Base-by-base conservation (phyloP, 2,113 vertebrate genomes). In the Ciconia boyciana region DNA sequence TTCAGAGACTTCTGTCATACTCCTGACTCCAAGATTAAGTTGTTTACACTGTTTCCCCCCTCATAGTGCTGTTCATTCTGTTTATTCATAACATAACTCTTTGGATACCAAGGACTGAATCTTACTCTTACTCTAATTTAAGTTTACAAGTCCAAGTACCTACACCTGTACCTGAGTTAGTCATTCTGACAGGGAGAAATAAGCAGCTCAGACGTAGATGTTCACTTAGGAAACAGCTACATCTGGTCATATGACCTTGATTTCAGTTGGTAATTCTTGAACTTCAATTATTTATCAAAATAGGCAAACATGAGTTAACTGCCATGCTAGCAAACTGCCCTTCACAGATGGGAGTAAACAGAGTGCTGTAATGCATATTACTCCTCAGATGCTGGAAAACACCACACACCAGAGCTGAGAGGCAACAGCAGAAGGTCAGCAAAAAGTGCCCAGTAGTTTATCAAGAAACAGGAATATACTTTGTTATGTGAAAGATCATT, bases 11-110 rank as follows among this genome's bases (percentile, higher is more conserved):
- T 79, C 48, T 87, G 70, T 87, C 65, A 79, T 66, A 49, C 7
- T 91, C 9, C 29, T 94, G 81, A 85, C 62, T 93, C 34, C 49
- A 86, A 90, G 74, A 87, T 89, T 58, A 95, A 93, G 57, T 65
- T 93, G 64, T 94, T 96, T 94, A 93, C 74, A 78, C 21, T 60
- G 57, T 94, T 95, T 91, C 39, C 34, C 17, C 16, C 15, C 24
- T 87, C 69, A 48, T 11, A 51, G 65, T 76, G 60, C 14, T 84
- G 51, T 84, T 95, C 71, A 34, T 79, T 83, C 64, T 90, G 19
- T 76, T 90, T 92, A 81, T 94, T 89, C 44, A 46, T 69, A 54
- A 26, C 43, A 46, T 55, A 93, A 91, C 13, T 94, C 87, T 82
- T 91, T 94, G 55, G 4, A 11, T 94, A 78, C n/a, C 39, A 55